Conservation (phyloP, 2,797 vertebrate species). For the Amniataba percoides region DNA sequence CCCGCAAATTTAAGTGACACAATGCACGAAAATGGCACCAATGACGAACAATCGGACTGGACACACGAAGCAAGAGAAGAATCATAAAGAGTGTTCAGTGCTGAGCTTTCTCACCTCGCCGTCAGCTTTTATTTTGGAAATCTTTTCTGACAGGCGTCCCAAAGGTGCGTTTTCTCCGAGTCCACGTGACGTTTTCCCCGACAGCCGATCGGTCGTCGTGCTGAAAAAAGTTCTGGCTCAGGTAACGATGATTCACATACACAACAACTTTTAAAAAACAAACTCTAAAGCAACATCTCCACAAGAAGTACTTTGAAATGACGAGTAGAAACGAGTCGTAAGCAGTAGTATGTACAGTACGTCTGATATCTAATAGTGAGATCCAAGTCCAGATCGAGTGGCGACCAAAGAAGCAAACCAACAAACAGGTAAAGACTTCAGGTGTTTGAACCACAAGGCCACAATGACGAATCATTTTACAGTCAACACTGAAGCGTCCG, state of each 20-base stretch:
- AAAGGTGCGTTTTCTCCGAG: slow-evolving; percentile 55
- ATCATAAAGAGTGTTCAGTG: slow-evolving; percentile 58
- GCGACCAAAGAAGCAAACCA: slow-evolving; percentile 11
- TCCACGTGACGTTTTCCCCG: not conserved
- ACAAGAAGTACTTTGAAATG: slow-evolving; percentile 68
- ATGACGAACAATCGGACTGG: slow-evolving; percentile 75
- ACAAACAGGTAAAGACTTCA: slow-evolving; percentile 20
- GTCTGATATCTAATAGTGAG: slow-evolving; percentile 54
- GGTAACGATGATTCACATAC: slow-evolving; percentile 64
- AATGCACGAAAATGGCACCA: slow-evolving; percentile 85
- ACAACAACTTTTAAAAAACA: slow-evolving; percentile 64
- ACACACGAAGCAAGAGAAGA: slow-evolving; percentile 75
- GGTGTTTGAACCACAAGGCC: slow-evolving; percentile 59
- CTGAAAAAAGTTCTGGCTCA: slow-evolving; percentile 51
- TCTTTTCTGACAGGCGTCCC: slow-evolving; percentile 33
- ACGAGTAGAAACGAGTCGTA: slow-evolving; percentile 69
- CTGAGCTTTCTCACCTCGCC: slow-evolving; percentile 39
- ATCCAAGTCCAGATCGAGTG: slow-evolving; percentile 32
- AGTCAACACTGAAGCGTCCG: slow-evolving; percentile 26
- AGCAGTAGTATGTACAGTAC: slow-evolving; percentile 79
- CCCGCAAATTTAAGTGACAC: slow-evolving; percentile 81
- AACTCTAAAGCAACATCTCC: slow-evolving; percentile 66
- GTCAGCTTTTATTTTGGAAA: slow-evolving; percentile 15
- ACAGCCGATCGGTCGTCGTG: not conserved
- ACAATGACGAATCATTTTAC: slow-evolving; percentile 38